A percentile compares a stretch with the other conserved stretches of the same genome.
phyloP scores from a whole-genome alignment of 2,888 invertebrate genomes.

The Tiliacea aurago region DNA sequence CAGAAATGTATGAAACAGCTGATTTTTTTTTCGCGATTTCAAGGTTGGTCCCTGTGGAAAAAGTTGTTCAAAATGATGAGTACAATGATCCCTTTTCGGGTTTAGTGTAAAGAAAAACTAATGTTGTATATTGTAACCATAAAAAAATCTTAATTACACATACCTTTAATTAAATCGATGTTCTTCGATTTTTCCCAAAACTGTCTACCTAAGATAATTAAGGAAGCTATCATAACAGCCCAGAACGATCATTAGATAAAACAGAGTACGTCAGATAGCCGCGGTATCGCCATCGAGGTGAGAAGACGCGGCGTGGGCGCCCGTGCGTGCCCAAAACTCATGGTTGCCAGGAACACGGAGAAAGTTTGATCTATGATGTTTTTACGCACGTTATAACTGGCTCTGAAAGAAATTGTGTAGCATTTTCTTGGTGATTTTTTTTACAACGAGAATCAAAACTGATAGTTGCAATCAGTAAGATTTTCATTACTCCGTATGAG shows the following conservation, averaged over 20 bases:
- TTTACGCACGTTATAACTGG: neutral
- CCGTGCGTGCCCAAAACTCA: conserved; percentile 54
- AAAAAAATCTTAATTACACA: no score
- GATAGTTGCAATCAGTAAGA: no score
- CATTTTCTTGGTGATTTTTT: no score
- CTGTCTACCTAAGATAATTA: neutral
- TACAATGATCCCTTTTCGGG: no score
- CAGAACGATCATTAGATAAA: conserved; percentile 53
- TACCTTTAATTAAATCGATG: no score
- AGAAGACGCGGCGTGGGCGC: conserved; percentile 51
- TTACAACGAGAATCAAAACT: neutral
- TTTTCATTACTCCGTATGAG: no score
- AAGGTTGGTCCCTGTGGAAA: no score
- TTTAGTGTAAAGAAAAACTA: no score
- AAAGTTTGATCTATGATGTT: neutral
- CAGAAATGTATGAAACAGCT: no score
- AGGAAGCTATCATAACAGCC: conserved; percentile 47
- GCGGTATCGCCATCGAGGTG: conserved; percentile 52
- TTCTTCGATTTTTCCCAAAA: neutral
- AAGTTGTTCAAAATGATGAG: no score
- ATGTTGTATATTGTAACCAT: no score
- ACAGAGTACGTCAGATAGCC: conserved; percentile 48
- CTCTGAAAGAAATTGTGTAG: neutral
- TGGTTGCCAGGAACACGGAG: conserved; percentile 47
- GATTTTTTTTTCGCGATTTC: no score